A percentile compares a stretch with the other conserved stretches of the same genome.
Evolutionary conservation across 2,888 invertebrate genomes (phyloP).

Genomic region (Andrena trimmerana): DNA sequence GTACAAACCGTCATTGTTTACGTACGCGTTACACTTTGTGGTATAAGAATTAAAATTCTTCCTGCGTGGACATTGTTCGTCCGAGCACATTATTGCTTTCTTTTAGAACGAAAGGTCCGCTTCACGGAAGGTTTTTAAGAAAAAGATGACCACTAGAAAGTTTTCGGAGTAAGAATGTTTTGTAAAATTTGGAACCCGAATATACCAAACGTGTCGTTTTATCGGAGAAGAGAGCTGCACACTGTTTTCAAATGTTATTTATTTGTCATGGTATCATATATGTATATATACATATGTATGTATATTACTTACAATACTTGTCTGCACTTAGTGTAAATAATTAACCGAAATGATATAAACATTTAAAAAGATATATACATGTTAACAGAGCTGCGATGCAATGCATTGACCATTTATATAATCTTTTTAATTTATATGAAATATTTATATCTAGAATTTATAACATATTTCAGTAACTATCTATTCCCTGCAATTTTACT

Average conservation of each 20-base stretch:
- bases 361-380: slow-evolving; percentile 36
- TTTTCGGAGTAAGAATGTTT: too few species aligned
- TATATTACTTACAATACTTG: slow-evolving; percentile 43
- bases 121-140: slow-evolving; percentile 4
- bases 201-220: neutral
- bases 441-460: slow-evolving; percentile 26
- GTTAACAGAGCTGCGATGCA: slow-evolving; percentile 34
- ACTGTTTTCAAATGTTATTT: slow-evolving; percentile 40
- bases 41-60: neutral
- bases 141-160: slow-evolving; percentile 9
- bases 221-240: neutral
- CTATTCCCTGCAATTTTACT: slow-evolving; percentile 13
- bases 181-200: neutral
- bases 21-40: neutral
- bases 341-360: slow-evolving; percentile 43
- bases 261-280: slow-evolving; percentile 46
- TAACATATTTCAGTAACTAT: slow-evolving; percentile 28
- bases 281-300: slow-evolving; percentile 22
- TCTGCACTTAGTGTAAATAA: slow-evolving; percentile 35
- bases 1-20: neutral
- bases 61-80: neutral
- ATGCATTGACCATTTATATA: slow-evolving; percentile 30
- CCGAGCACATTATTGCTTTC: neutral
- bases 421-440: slow-evolving; percentile 31
- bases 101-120: neutral